A percentile compares a stretch with the other conserved stretches of the same genome.
Evolutionary conservation across 2,113 vertebrate genomes (phyloP).

Genomic region (Gadus macrocephalus): DNA sequence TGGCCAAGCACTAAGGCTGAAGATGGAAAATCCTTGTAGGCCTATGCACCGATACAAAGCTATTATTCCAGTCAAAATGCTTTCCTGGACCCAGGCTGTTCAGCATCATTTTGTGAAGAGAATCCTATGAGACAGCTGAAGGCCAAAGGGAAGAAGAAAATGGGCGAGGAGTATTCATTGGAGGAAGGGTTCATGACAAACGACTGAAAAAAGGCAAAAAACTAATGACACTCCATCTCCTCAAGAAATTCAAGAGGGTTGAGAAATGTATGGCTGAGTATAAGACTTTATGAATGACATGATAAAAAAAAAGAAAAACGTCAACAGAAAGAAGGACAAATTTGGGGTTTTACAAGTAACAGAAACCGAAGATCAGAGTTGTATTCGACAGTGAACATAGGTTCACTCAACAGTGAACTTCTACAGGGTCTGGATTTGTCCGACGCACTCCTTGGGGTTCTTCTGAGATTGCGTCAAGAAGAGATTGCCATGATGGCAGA

Average conservation of each 20-base stretch:
- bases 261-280: not conserved
- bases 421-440: not conserved
- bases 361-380: not conserved
- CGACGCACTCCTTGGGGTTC: not conserved
- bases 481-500: not conserved
- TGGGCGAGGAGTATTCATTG: conserved; percentile 2
- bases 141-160: conserved; percentile 15
- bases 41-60: not conserved
- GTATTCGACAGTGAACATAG: no score
- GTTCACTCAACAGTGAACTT: not conserved
- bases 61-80: conserved; percentile 18
- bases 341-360: not conserved
- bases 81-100: conserved; percentile 22
- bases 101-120: conserved; percentile 28
- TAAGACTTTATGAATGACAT: not conserved
- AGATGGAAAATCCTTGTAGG: not conserved
- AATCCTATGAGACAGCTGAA: conserved; percentile 13
- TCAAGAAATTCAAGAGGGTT: not conserved
- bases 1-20: not conserved
- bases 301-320: not conserved
- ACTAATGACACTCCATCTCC: not conserved
- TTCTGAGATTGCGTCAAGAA: not conserved
- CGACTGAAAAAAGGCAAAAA: not conserved
- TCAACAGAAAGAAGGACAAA: not conserved
- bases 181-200: not conserved